Base-by-base conservation (phyloP, 2,888 invertebrate species). In the Cacoxenus indagator region DNA sequence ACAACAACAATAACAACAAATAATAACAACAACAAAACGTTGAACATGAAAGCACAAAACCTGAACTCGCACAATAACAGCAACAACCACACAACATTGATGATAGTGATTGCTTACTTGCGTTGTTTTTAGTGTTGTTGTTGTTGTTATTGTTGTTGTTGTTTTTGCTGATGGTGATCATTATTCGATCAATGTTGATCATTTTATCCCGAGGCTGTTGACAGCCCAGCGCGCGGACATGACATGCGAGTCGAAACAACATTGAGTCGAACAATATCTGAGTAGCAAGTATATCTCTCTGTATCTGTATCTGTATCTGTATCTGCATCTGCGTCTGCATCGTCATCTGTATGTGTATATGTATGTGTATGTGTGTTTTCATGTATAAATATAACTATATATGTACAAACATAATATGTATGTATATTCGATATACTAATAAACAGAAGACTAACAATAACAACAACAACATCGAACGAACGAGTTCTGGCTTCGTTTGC, bases 131-230 rank as follows among this genome's bases (percentile, higher is more conserved):
- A n/a, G n/a, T n/a, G n/a, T n/a, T 66, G 70, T 66, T 65, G 73
- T 4, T 67, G 70, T 64, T 73, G 70, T 29, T 27, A 48, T 14
- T n/a, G 64, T 19, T 43, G 65, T 43, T 24, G 65, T 26, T 55
- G 55, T 22, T 0, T 51, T 22, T 54, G 65, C 62, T 17, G 11
- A 14, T 65, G 67, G 62, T 73, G 85, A 84, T 85, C 85, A 85
- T 85, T 85, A 85, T 86, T 84, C 79, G 85, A 86, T 85, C 85
- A 86, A 84, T 82, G 82, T 85, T 85, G 85, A 85, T 85, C 85
- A 85, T 85, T 85, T 85, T 85, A 85, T 85, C 86, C 85, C 78
- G 78, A 72, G 86, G 85, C 85, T 85, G 85, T 85, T 85, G 85
- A 85, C 85, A 85, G 85, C 82, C 86, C 84, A 84, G 82, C 82